These are phyloP conservation scores for Cassiopea andromeda DNA, from an alignment of 30 jellyfish, hydroid and myxozoan genomes.

Conservation along the genomic window DNA sequence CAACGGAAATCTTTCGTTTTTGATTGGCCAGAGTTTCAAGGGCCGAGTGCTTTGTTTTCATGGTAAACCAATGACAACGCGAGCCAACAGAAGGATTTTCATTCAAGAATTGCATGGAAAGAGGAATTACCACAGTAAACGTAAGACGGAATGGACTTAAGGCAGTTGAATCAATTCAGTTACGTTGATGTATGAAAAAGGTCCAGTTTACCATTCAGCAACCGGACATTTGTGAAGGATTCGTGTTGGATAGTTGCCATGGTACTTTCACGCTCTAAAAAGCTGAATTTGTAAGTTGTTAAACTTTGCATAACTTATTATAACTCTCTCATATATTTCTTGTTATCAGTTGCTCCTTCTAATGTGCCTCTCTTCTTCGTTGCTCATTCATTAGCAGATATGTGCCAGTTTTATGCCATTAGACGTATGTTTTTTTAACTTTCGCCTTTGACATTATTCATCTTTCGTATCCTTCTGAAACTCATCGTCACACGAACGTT, in stretches of 20 bases:
- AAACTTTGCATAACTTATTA: too few relatives aligned
- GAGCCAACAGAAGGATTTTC: neutral
- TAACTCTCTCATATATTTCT: too few relatives aligned
- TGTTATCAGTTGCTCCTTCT: too few relatives aligned
- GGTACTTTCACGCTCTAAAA: too few relatives aligned
- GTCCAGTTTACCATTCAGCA: neutral
- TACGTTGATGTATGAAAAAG: neutral
- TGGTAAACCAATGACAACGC: constrained; percentile 14
- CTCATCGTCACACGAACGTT: too few relatives aligned
- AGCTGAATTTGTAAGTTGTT: too few relatives aligned
- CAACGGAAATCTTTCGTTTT: neutral
- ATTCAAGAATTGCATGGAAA: neutral
- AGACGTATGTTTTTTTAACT: too few relatives aligned
- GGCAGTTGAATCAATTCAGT: neutral
- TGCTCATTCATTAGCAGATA: too few relatives aligned
- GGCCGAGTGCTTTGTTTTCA: constrained; percentile 10
- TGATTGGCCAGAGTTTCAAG: constrained; percentile 5
- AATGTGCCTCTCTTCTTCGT: too few relatives aligned
- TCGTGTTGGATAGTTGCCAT: neutral
- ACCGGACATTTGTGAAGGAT: neutral
- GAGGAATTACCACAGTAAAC: constrained; percentile 14
- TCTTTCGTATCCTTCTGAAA: too few relatives aligned
- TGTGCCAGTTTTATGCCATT: too few relatives aligned
- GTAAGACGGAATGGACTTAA: neutral
- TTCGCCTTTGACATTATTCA: too few relatives aligned